These are phyloP conservation scores for Physella acuta DNA, from an alignment of 1,140 invertebrate genomes.

Conservation along the genomic window DNA sequence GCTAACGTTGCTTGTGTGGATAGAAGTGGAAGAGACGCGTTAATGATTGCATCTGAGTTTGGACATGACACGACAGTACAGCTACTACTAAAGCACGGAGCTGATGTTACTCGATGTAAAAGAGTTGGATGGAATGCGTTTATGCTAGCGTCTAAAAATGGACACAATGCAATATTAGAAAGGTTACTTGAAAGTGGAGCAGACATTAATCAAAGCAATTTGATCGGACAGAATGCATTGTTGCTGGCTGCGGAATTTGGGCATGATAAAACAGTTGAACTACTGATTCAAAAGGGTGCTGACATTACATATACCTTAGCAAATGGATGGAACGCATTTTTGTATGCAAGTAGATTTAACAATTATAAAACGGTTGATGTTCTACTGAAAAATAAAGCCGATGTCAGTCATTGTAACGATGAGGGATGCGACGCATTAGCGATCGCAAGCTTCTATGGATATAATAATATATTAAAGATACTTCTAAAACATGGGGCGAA, in stretches of 20 bases:
- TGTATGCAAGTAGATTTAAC: too few relatives aligned
- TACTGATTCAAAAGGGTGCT: too few relatives aligned
- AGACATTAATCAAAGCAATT: neutral
- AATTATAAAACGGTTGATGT: too few relatives aligned
- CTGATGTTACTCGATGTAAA: neutral
- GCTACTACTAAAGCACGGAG: neutral
- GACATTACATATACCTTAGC: too few relatives aligned
- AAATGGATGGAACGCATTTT: too few relatives aligned
- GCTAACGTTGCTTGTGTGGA: neutral
- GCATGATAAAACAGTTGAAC: too few relatives aligned
- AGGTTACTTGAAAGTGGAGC: neutral
- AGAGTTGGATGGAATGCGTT: neutral
- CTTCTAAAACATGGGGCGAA: neutral
- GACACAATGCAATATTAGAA: neutral
- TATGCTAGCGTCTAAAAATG: neutral
- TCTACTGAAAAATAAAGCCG: neutral
- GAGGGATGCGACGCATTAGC: neutral
- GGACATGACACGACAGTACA: neutral
- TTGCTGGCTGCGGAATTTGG: neutral
- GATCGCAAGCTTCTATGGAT: neutral
- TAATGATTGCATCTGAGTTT: neutral
- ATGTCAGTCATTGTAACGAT: neutral
- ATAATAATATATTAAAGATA: neutral
- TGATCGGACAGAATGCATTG: neutral
- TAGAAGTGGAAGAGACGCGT: neutral